phyloP scores from a whole-genome alignment of 2,113 vertebrate species.

The Dipodomys spectabilis region DNA sequence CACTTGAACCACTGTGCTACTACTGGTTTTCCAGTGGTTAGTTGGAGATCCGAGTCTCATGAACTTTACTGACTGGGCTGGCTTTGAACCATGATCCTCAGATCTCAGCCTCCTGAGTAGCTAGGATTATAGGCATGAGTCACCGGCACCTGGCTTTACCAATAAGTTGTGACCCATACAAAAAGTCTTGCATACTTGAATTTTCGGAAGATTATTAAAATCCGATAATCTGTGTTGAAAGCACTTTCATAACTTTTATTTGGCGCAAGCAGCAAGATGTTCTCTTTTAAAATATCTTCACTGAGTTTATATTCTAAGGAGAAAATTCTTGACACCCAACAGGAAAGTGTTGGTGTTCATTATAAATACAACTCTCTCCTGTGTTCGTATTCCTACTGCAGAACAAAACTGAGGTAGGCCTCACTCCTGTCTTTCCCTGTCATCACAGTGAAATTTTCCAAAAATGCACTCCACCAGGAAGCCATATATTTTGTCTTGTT shows the following conservation, averaged over 20 bases:
- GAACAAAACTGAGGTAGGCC: conserved; percentile 50
- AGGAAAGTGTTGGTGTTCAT: conserved; percentile 63
- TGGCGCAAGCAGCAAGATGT: conserved; percentile 18
- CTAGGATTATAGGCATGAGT: too few relatives aligned
- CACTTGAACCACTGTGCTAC: too few relatives aligned
- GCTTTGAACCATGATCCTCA: too few relatives aligned
- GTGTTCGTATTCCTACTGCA: conserved; percentile 48
- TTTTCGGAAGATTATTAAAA: neutral
- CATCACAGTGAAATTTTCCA: conserved; percentile 66
- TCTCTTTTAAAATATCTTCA: conserved; percentile 45
- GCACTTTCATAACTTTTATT: neutral
- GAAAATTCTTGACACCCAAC: conserved; percentile 64
- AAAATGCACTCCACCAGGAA: conserved; percentile 54
- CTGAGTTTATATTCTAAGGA: conserved; percentile 72
- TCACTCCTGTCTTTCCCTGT: conserved; percentile 57
- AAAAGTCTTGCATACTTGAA: neutral
- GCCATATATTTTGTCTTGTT: neutral
- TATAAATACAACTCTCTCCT: conserved; percentile 72
- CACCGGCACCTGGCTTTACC: too few relatives aligned
- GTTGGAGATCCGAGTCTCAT: too few relatives aligned
- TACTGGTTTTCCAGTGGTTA: too few relatives aligned
- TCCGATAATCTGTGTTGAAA: conserved; percentile 24
- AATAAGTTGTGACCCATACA: neutral
- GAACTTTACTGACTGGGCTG: too few relatives aligned
- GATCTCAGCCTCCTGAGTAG: too few relatives aligned